Conservation (phyloP, 35 echinoderm and acorn worm genomes). For the Lytechinus pictus region DNA sequence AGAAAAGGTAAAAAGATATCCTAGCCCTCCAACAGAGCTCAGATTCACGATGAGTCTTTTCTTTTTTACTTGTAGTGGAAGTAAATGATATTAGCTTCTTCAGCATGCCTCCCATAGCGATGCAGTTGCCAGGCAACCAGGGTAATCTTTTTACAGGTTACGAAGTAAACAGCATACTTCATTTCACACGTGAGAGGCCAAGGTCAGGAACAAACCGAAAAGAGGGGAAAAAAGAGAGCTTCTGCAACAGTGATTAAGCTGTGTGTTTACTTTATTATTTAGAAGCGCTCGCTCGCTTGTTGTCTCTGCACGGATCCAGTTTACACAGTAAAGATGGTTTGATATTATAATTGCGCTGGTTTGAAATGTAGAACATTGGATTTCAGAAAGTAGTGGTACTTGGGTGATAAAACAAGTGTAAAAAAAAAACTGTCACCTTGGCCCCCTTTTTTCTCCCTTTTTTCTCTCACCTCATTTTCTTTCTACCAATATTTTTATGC, state of each 20-base stretch:
- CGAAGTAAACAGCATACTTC: neutral
- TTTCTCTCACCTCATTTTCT: too few relatives aligned
- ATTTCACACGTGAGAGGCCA: neutral
- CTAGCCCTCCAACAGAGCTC: too few relatives aligned
- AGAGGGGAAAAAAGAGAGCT: neutral
- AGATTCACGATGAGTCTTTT: too few relatives aligned
- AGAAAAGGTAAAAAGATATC: too few relatives aligned
- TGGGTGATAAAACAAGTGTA: neutral
- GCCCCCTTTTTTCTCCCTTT: neutral
- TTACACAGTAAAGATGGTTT: neutral
- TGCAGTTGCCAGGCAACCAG: neutral
- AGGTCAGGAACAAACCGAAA: neutral
- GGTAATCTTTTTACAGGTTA: neutral
- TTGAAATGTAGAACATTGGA: neutral
- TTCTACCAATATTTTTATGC: too few relatives aligned
- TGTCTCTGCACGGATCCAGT: neutral
- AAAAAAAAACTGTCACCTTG: neutral
- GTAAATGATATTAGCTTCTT: neutral
- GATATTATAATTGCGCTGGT: neutral
- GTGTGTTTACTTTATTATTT: neutral
- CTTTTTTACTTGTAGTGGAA: neutral
- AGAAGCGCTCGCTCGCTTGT: neutral
- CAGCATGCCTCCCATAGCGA: neutral
- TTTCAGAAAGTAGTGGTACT: neutral
- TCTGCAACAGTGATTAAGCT: neutral